A percentile compares a stretch with the other conserved stretches of the same genome.
These are phyloP conservation scores for Plemyria rubiginata DNA, from an alignment of 2,888 invertebrate genomes.

Conservation along the genomic window DNA sequence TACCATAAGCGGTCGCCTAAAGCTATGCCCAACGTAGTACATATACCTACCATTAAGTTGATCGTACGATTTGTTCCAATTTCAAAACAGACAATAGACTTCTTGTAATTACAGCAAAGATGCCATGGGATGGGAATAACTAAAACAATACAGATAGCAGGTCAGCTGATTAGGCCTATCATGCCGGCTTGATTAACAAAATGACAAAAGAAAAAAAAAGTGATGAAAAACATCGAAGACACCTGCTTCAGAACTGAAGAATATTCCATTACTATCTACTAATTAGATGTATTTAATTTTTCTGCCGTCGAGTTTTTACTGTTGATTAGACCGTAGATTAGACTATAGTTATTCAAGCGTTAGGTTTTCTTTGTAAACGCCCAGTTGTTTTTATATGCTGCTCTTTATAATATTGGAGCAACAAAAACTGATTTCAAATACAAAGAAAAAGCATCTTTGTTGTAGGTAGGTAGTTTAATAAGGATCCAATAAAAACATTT, in stretches of 20 bases:
- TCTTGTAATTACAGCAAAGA: slow-evolving; percentile 24
- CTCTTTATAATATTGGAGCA: neutral
- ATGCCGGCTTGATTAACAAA: no score
- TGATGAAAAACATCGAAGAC: no score
- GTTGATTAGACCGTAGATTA: slow-evolving; percentile 10
- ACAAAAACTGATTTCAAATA: neutral
- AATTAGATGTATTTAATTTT: slow-evolving; percentile 13
- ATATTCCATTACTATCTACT: slow-evolving; percentile 15
- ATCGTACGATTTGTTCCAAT: slow-evolving; percentile 10
- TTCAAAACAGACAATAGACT: slow-evolving; percentile 21
- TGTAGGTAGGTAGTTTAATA: neutral
- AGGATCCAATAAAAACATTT: neutral
- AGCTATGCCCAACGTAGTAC: no score
- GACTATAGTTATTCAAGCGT: slow-evolving; percentile 1
- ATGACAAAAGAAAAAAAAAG: no score
- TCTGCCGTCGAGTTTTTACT: slow-evolving; percentile 12
- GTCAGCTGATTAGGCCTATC: no score
- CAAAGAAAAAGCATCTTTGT: neutral
- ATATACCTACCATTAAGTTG: no score
- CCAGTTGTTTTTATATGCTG: slow-evolving; percentile 5
- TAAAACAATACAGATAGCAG: slow-evolving; percentile 25
- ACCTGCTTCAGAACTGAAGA: slow-evolving; percentile 24
- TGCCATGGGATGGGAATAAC: slow-evolving; percentile 31
- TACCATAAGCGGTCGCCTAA: no score
- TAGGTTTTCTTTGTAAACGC: slow-evolving; percentile 4